Evolutionary conservation across 2,797 vertebrate genomes (phyloP).

Genomic region (Amazona finschi): DNA sequence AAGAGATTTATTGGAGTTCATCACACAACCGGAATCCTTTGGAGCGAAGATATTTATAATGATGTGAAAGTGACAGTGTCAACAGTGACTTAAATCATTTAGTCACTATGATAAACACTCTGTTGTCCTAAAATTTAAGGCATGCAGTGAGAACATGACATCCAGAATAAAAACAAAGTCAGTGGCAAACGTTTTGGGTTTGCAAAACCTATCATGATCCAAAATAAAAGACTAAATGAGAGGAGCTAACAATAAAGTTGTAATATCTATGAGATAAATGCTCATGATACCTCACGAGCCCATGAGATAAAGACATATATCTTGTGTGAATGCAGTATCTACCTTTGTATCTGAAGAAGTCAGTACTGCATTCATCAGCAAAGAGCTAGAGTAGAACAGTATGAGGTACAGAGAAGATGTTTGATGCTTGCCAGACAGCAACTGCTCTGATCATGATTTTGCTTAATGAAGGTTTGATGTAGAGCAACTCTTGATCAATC

Average conservation of each 20-base stretch:
- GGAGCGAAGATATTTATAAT: conserved; percentile 29
- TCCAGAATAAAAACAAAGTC: not conserved
- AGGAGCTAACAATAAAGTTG: not conserved
- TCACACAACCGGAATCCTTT: not conserved
- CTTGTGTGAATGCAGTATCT: not conserved
- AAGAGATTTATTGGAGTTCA: conserved; percentile 47
- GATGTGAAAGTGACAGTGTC: conserved; percentile 34
- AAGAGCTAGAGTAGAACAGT: not conserved
- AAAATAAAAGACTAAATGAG: not conserved
- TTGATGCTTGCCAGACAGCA: not conserved
- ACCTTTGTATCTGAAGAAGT: not conserved
- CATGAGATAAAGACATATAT: not conserved
- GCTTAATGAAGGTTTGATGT: not conserved
- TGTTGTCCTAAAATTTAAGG: conserved; percentile 25
- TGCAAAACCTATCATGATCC: not conserved
- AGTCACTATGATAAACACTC: conserved; percentile 11
- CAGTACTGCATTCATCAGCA: not conserved
- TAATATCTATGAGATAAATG: not conserved
- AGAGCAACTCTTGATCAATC: not conserved
- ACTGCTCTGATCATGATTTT: not conserved
- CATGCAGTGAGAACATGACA: not conserved
- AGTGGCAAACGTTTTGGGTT: not conserved
- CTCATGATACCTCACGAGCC: not conserved
- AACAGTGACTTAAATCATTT: conserved; percentile 36
- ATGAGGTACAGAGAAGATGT: not conserved